Evolutionary conservation across 2,113 vertebrate species (phyloP).

Genomic region (Alexandromys fortis): DNA sequence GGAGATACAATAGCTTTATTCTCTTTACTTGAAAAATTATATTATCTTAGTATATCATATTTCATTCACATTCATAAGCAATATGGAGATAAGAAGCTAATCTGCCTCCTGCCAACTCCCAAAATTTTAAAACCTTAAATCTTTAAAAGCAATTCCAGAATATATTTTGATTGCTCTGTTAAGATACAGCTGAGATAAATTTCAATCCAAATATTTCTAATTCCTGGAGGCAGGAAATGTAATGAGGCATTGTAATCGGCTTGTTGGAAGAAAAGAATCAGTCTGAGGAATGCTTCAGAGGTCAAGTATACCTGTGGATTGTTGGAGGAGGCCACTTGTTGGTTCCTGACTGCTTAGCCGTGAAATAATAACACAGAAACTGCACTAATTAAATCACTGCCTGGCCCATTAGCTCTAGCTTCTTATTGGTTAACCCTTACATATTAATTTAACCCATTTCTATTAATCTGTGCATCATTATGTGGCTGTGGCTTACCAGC

Average conservation of each 20-base stretch:
- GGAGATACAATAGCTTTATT: not conserved
- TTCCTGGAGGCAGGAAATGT: not conserved
- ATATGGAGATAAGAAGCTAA: not conserved
- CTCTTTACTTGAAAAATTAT: slow-evolving; percentile 2
- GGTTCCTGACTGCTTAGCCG: too few relatives aligned
- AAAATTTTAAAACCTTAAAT: not conserved
- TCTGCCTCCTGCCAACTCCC: not conserved
- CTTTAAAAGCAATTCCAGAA: not conserved
- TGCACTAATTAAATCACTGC: too few relatives aligned
- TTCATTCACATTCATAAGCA: not conserved
- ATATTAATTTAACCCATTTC: too few relatives aligned
- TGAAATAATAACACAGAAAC: too few relatives aligned
- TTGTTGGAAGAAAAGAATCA: not conserved
- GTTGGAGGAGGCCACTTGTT: too few relatives aligned
- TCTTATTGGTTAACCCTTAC: too few relatives aligned
- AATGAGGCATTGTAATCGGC: not conserved
- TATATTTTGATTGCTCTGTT: not conserved
- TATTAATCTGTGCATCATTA: too few relatives aligned
- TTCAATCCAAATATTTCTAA: not conserved
- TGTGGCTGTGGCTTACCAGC: too few relatives aligned
- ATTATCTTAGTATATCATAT: not conserved
- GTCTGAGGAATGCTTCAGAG: not conserved
- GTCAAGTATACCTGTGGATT: not conserved
- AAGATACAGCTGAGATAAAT: not conserved
- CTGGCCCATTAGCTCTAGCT: too few relatives aligned